Evolutionary conservation across 1,140 invertebrate genomes (phyloP), one percentile per base, ranked within the genome.

Genomic region (Drosophila obscura): DNA sequence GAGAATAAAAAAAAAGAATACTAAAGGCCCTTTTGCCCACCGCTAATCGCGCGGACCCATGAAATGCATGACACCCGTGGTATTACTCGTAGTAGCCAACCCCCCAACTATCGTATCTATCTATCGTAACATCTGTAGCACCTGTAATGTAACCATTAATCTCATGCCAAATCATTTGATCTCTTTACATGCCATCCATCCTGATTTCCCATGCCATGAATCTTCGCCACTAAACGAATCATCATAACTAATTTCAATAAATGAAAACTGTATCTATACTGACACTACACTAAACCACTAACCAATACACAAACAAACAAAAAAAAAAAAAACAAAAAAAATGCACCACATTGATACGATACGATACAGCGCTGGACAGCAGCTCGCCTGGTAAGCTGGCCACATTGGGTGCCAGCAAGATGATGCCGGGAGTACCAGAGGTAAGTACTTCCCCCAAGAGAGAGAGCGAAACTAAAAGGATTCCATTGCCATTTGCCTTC

Each of bases 361-460:
- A n/a, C n/a, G n/a, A n/a, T n/a, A 15, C 59, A n/a, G 62, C 64
- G 52, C 59, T 61, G 45, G 80, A 83, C 39, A 74, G 74, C n/a
- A 63, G 69, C 41, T 77, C 73, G 60, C 69, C 71, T 13, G 87
- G 89, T 8, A 91, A 91, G 43, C 28, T 89, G 48, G 59, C 52
- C 31, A 85, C 66, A 52, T 49, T 85, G 44, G 81, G 80, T 5
- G 81, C 81, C 62, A 85, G 82, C 58, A 84, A 84, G 46, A 94
- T 94, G 92, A 96, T 97, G 95, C 96, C 96, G 49, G 94, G 95
- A 63, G 92, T 97, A 31, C 95, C 95, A 50, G 96, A 97, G 94
- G 95, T 95, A 90, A 93, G 90, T 31, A 9, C 8, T 9, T 44
- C n/a, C 6, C 7, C 9, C 28, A 13, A 19, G 19, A 19, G 19